Evolutionary conservation across 2,888 invertebrate species (phyloP).

Genomic region (Harpalus rufipes): DNA sequence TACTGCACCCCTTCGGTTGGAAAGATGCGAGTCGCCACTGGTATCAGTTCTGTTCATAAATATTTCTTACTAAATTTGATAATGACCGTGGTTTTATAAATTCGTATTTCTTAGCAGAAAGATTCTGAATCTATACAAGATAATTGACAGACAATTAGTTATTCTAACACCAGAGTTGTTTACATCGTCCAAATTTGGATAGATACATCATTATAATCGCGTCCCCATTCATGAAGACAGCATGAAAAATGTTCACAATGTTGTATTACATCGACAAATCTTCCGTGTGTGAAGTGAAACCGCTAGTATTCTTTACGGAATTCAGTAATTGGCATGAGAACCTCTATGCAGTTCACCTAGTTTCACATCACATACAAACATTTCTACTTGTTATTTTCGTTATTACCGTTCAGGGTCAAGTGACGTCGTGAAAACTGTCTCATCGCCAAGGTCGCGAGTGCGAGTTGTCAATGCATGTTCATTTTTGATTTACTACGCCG

Average conservation of each 20-base stretch:
- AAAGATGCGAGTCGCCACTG: too few species aligned
- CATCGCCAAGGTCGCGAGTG: conserved; percentile 36
- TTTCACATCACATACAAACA: background rate
- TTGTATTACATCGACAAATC: background rate
- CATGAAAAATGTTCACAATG: background rate
- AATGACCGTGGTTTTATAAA: too few species aligned
- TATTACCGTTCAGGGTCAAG: conserved; percentile 46
- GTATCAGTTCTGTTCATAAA: too few species aligned
- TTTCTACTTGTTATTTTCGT: conserved; percentile 47
- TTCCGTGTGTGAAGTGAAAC: background rate
- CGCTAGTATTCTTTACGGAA: background rate
- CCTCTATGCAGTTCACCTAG: background rate
- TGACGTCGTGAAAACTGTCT: conserved; percentile 37
- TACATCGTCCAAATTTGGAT: too few species aligned
- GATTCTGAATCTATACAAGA: too few species aligned
- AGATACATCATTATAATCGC: too few species aligned
- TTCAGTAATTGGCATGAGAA: conserved; percentile 45
- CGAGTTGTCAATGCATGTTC: conserved; percentile 38
- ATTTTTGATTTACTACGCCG: background rate
- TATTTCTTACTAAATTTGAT: too few species aligned
- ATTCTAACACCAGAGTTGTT: too few species aligned
- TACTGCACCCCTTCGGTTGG: too few species aligned
- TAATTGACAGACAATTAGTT: too few species aligned
- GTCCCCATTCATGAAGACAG: too few species aligned
- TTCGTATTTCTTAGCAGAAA: too few species aligned